phyloP scores from a whole-genome alignment of 2,888 invertebrate genomes.

The Temnothorax unifasciatus region DNA sequence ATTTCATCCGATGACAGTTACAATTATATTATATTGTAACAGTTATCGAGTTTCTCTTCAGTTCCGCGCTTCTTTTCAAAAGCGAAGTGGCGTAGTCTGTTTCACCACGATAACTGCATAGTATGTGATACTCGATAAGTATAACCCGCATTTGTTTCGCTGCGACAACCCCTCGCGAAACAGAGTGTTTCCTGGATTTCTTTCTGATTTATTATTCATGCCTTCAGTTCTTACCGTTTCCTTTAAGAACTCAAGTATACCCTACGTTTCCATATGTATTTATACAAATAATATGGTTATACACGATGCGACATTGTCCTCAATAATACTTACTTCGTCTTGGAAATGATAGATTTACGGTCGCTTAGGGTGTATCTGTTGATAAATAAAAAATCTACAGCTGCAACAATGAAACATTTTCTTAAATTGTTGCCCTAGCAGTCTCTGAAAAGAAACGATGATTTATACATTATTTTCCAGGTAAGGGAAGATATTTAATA shows the following conservation, averaged over 20 bases:
- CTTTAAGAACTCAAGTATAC: not conserved
- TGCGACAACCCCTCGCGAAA: constrained; percentile 23
- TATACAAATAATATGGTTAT: constrained; percentile 23
- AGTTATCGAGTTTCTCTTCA: not conserved
- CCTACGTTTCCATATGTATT: not conserved
- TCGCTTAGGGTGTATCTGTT: too few species aligned
- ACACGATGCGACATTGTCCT: not conserved
- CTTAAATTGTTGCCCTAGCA: too few species aligned
- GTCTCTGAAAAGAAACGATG: too few species aligned
- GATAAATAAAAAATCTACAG: too few species aligned
- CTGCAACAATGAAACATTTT: too few species aligned
- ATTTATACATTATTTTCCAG: too few species aligned
- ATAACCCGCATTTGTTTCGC: not conserved
- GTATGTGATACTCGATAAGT: not conserved
- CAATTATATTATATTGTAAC: not conserved
- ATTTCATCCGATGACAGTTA: not conserved
- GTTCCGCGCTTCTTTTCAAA: not conserved
- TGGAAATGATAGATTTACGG: too few species aligned
- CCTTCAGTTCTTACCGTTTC: not conserved
- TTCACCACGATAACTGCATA: not conserved
- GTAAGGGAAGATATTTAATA: too few species aligned
- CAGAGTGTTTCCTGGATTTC: too few species aligned
- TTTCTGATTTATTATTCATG: constrained; percentile 30
- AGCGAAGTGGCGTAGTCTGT: not conserved
- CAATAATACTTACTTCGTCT: not conserved